Conservation (phyloP, 2,113 vertebrate genomes). For the Rissa tridactyla region DNA sequence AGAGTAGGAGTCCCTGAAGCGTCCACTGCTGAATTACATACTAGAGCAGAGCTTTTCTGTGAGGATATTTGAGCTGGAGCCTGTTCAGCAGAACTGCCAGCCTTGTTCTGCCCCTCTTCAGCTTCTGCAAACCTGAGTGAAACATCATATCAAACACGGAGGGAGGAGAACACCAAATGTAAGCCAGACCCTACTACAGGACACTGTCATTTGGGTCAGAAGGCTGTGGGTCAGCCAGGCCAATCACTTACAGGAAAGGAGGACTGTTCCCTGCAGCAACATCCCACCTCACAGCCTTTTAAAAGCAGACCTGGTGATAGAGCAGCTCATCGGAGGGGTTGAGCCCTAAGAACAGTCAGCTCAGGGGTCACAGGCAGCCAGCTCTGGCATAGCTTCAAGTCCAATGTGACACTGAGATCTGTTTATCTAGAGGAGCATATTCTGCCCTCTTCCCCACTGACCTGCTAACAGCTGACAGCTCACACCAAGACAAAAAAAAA, state of each 20-base stretch:
- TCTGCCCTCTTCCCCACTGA: background rate
- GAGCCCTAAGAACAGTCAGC: background rate
- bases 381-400: background rate
- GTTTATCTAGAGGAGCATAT: background rate
- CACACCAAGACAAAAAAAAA: background rate
- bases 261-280: background rate
- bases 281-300: background rate
- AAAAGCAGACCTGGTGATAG: background rate
- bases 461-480: conserved; percentile 39
- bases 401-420: background rate
- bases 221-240: background rate
- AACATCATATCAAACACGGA: background rate
- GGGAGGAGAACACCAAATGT: background rate
- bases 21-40: background rate
- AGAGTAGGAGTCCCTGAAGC: background rate
- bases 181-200: background rate
- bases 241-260: background rate
- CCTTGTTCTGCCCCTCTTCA: background rate
- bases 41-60: background rate
- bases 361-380: background rate
- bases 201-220: background rate
- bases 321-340: background rate
- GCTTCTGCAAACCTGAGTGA: background rate
- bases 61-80: background rate
- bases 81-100: background rate